Evolutionary conservation across 2,888 invertebrate species (phyloP).

Genomic region (Leptinotarsa juncta): DNA sequence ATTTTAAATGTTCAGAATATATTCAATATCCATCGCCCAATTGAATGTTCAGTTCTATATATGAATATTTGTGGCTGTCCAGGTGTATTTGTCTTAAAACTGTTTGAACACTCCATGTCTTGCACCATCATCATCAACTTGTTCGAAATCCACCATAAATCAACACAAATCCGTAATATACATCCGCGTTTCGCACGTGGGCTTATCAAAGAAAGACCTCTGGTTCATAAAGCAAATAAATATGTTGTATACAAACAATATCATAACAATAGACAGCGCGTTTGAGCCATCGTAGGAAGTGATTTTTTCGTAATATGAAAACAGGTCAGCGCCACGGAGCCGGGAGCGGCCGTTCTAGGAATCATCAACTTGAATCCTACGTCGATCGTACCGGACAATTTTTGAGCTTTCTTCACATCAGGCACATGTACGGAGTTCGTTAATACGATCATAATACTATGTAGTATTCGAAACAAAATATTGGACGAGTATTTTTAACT

Average conservation of each 20-base stretch:
- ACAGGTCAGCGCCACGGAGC: constrained; percentile 57
- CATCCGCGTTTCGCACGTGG: constrained; percentile 57
- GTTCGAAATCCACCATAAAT: constrained; percentile 11
- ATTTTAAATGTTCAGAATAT: too few relatives aligned
- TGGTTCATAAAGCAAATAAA: constrained; percentile 55
- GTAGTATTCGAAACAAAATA: too few relatives aligned
- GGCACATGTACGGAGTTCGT: constrained; percentile 29
- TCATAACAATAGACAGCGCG: constrained; percentile 56
- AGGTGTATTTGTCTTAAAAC: too few relatives aligned
- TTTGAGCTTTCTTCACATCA: constrained; percentile 34
- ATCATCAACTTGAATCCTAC: constrained; percentile 49
- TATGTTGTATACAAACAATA: constrained; percentile 55
- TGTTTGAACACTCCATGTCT: background rate
- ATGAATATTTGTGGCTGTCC: too few relatives aligned
- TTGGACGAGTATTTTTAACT: too few relatives aligned
- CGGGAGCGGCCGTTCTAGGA: constrained; percentile 57
- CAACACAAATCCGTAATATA: constrained; percentile 37
- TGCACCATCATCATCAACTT: background rate
- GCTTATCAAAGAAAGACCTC: constrained; percentile 57
- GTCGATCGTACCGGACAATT: constrained; percentile 39
- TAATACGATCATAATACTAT: too few relatives aligned
- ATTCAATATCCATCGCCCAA: too few relatives aligned
- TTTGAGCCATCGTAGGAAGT: constrained; percentile 52
- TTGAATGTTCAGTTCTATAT: too few relatives aligned
- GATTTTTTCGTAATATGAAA: constrained; percentile 51